Conservation (phyloP, 2,888 invertebrate species). For the Minunthozetes semirufus region DNA sequence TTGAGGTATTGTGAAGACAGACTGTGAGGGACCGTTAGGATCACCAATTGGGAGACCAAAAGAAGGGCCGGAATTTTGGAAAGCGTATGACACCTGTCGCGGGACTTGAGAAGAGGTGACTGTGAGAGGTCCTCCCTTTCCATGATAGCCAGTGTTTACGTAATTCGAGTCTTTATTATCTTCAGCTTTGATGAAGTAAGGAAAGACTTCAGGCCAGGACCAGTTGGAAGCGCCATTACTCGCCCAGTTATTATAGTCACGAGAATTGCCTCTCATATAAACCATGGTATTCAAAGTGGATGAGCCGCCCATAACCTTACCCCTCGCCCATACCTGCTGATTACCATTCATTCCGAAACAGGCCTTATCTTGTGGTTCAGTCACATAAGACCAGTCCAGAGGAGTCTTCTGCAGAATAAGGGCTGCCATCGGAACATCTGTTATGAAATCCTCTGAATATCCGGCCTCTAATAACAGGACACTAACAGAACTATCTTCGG, state of each 20-base stretch:
- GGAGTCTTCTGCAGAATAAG: constrained; percentile 42
- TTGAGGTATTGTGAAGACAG: constrained; percentile 38
- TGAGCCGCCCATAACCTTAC: constrained; percentile 80
- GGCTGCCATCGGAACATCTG: constrained; percentile 42
- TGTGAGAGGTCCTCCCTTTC: constrained; percentile 40
- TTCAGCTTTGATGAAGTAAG: constrained; percentile 61
- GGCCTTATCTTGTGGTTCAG: constrained; percentile 61
- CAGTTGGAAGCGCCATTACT: constrained; percentile 61
- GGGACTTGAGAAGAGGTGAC: constrained; percentile 40
- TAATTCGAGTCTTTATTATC: constrained; percentile 46
- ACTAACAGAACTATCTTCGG: constrained; percentile 41
- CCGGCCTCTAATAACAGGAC: constrained; percentile 44
- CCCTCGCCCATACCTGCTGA: constrained; percentile 65
- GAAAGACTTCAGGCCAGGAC: constrained; percentile 54
- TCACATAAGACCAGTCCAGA: constrained; percentile 85
- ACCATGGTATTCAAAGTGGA: constrained; percentile 83
- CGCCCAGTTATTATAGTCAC: constrained; percentile 82
- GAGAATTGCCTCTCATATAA: constrained; percentile 74
- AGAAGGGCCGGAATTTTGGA: background rate
- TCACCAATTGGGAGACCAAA: constrained; percentile 23
- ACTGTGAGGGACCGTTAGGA: constrained; percentile 32
- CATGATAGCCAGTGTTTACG: constrained; percentile 38
- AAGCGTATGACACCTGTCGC: constrained; percentile 16
- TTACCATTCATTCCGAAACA: constrained; percentile 41
- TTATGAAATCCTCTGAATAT: constrained; percentile 42